Percentiles rank a stretch among this genome's conserved stretches.
Conservation (phyloP, 30 jellyfish, hydroid and myxozoan species). For the Hydra vulgaris region DNA sequence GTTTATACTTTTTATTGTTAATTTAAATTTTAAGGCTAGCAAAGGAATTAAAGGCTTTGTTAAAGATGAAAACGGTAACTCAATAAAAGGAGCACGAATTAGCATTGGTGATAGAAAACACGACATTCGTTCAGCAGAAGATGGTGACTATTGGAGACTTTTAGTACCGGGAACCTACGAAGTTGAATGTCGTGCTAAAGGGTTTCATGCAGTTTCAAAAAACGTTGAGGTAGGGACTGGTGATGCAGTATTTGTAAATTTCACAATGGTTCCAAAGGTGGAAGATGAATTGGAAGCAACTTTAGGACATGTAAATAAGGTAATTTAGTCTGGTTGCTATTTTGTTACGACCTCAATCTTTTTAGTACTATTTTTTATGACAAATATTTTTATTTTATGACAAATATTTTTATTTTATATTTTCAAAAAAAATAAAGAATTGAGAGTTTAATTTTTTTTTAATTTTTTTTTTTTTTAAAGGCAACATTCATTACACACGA, state of each 20-base stretch:
- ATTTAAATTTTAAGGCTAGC: conserved; percentile 41
- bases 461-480: conserved; percentile 13
- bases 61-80: conserved; percentile 64
- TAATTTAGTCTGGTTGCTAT: background rate
- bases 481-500: conserved; percentile 84
- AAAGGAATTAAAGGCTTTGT: conserved; percentile 94
- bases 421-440: background rate
- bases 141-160: conserved; percentile 98
- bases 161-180: conserved; percentile 98
- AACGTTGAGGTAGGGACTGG: conserved; percentile 74
- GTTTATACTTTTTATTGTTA: background rate
- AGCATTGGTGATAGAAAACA: conserved; percentile 87
- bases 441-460: background rate
- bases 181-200: conserved; percentile 81
- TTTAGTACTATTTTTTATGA: background rate
- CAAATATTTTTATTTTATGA: background rate
- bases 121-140: conserved; percentile 63
- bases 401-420: too few species aligned
- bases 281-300: conserved; percentile 84
- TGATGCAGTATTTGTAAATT: conserved; percentile 51
- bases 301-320: conserved; percentile 93
- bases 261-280: conserved; percentile 62
- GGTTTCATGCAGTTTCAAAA: conserved; percentile 47
- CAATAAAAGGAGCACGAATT: conserved; percentile 74
- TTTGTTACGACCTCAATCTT: too few species aligned